Evolutionary conservation across 2,888 invertebrate genomes (phyloP).

Genomic region (Didymodactylos carnosus): DNA sequence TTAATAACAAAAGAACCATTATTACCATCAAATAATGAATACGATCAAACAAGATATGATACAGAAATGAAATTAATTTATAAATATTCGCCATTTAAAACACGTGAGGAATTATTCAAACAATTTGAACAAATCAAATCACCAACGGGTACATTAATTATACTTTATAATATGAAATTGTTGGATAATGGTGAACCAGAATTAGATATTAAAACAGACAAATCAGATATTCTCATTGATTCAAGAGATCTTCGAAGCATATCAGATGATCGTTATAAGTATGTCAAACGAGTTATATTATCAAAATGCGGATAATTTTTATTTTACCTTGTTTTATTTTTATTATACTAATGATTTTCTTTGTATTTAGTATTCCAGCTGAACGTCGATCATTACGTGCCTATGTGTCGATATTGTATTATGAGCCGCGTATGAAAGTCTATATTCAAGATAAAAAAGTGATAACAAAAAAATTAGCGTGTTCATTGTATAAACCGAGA

Average conservation of each 20-base stretch:
- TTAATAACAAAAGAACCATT: conserved; percentile 24
- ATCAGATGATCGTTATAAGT: neutral
- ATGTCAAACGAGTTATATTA: too few species aligned
- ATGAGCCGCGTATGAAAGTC: conserved; percentile 36
- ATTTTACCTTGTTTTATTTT: too few species aligned
- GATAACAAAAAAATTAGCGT: conserved; percentile 29
- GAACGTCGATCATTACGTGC: conserved; percentile 35
- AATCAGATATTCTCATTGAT: conserved; percentile 29
- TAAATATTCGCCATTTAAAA: conserved; percentile 35
- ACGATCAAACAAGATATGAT: conserved; percentile 24
- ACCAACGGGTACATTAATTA: conserved; percentile 33
- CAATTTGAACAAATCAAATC: conserved; percentile 33
- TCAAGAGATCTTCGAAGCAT: neutral
- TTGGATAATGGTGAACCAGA: conserved; percentile 33
- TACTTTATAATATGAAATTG: conserved; percentile 34
- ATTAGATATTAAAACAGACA: conserved; percentile 30
- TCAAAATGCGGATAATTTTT: neutral
- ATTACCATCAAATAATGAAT: conserved; percentile 1
- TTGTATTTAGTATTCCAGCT: conserved; percentile 22
- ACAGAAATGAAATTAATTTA: conserved; percentile 34
- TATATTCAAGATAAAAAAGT: conserved; percentile 36
- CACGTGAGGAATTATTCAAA: conserved; percentile 27
- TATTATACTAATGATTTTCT: too few species aligned
- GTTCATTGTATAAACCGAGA: conserved; percentile 31
- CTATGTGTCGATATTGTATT: conserved; percentile 35